Evolutionary conservation across 1,140 invertebrate genomes (phyloP).

Genomic region (Rhynchophorus ferrugineus): DNA sequence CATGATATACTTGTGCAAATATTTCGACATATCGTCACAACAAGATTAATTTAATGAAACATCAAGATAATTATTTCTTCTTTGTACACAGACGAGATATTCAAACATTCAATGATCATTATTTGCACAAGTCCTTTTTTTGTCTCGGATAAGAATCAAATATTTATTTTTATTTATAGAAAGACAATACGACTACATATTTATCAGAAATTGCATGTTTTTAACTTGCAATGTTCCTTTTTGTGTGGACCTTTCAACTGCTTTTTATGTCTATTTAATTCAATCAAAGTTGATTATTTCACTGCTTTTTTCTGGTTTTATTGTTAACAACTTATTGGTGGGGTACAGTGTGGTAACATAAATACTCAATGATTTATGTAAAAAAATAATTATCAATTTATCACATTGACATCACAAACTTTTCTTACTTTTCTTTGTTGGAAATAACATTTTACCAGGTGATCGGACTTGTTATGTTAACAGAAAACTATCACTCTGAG

Average conservation of each 20-base stretch:
- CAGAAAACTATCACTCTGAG: constrained; percentile 38
- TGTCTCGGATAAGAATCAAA: too few species aligned
- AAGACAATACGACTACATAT: constrained; percentile 8
- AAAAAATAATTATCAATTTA: not conserved
- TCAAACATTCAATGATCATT: too few species aligned
- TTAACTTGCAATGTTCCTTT: constrained; percentile 9
- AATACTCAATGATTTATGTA: not conserved
- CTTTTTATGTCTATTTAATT: constrained; percentile 6
- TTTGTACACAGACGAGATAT: too few species aligned
- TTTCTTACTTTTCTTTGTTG: too few species aligned
- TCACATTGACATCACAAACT: not conserved
- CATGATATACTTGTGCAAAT: not conserved
- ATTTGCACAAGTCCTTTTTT: not conserved
- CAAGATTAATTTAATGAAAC: not conserved
- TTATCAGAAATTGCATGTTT: not conserved
- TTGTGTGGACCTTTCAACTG: constrained; percentile 25
- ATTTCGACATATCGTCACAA: not conserved
- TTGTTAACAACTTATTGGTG: too few species aligned
- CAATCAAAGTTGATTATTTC: too few species aligned
- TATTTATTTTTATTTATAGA: not conserved
- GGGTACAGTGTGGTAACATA: not conserved
- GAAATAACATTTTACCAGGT: constrained; percentile 22
- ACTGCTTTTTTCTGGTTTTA: too few species aligned
- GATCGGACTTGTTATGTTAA: constrained; percentile 25
- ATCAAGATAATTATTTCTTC: too few species aligned